Evolutionary conservation across 2,797 vertebrate genomes (phyloP).

Genomic region (Eospalax fontanierii): DNA sequence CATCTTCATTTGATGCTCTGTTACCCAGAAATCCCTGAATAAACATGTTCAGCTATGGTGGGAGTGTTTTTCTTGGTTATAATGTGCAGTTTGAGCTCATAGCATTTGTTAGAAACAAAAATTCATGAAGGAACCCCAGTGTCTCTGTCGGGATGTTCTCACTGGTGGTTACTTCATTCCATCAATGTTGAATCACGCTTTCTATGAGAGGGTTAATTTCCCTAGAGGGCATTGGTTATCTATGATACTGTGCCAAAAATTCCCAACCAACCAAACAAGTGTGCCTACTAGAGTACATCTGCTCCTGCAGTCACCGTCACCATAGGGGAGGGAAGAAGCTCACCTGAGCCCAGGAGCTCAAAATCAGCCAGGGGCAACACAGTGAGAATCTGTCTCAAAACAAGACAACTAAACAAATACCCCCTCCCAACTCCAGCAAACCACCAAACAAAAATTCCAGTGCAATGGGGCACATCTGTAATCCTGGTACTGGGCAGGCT

Average conservation of each 20-base stretch:
- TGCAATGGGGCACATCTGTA: neutral
- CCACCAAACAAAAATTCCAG: neutral
- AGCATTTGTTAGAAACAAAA: slow-evolving; percentile 12
- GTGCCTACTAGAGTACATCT: neutral
- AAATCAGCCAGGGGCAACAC: neutral
- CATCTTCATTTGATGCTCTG: neutral
- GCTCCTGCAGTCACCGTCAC: neutral
- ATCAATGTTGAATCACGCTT: neutral
- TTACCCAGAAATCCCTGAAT: slow-evolving; percentile 3
- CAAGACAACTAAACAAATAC: neutral
- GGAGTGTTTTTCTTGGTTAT: neutral
- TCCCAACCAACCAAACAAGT: neutral
- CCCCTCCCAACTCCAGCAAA: neutral
- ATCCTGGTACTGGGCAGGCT: neutral
- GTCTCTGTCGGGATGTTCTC: neutral
- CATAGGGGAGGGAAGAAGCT: neutral
- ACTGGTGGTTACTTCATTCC: neutral
- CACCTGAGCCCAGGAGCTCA: neutral
- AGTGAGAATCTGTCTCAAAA: neutral
- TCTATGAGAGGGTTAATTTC: neutral
- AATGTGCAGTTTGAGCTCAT: neutral
- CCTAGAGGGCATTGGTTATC: neutral
- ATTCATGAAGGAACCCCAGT: neutral
- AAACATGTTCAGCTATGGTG: neutral
- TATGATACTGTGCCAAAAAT: neutral